Base-by-base conservation (phyloP, 2,888 invertebrate genomes). In the Rhingia rostrata region DNA sequence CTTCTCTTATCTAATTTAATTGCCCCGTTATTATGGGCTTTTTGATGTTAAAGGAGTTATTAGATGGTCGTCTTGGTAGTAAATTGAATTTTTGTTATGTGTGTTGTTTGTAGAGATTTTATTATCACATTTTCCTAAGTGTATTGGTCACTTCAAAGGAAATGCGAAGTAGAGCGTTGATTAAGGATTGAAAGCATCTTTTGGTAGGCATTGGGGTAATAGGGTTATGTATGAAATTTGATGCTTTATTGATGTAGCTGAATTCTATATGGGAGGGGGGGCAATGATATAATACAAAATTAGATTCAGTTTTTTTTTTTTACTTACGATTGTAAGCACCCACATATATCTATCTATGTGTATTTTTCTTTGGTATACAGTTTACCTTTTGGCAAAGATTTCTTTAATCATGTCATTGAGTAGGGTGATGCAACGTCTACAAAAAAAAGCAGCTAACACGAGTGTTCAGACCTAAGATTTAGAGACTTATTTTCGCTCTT, bases 1-100 rank as follows among this genome's bases (percentile, higher is more conserved):
- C 75, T 75, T 75, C 75, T 75, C 47, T 53, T 60, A 66, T 30
- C 63, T 66, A 70, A 70, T 54, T 74, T 80, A 84, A 80, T 84
- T 69, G 58, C 6, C 51, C 45, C 78, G 64, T 70, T 70, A 79
- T 84, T 74, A 83, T 83, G 69, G 73, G 74, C 79, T 74, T 84
- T 84, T 74, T 79, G 79, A 84, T 84, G 74, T 70, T 70, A 64
- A 84, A 84, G 45, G 84, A 84, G 84, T 84, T 84, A 70, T 80
- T 80, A 84, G 74, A 53, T 30, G 33, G 51, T 47, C 22, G 9
- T 2, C 12, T 54, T 22, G 10, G 53, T 14, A 12, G 53, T 14
- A 74, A 84, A 80, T 80, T 80, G 30, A 79, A 70, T 77, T 70
- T 54, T 45, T 22, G 33, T 32, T 63, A 32, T 64, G 63, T 39